phyloP scores from a whole-genome alignment of 2,888 invertebrate genomes.

The Agrochola lota region DNA sequence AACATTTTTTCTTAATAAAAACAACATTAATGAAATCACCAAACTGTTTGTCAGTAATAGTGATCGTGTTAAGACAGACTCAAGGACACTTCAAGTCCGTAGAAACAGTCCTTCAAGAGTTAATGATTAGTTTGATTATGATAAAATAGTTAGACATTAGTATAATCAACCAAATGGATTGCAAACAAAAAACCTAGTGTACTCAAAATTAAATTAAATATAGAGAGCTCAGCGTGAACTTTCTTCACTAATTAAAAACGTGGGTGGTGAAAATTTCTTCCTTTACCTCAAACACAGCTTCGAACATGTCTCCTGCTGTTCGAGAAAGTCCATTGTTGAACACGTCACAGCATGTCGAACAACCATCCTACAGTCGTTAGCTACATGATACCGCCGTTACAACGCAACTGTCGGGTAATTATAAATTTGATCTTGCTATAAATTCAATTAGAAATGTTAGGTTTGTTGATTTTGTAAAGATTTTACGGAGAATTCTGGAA shows the following conservation, averaged over 20 bases:
- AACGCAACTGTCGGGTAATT: slow-evolving; percentile 51
- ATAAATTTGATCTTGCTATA: slow-evolving; percentile 51
- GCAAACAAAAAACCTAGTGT: slow-evolving; percentile 6
- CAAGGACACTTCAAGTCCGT: background rate
- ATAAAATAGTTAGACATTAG: background rate
- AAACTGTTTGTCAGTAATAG: background rate
- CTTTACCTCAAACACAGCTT: slow-evolving; percentile 28
- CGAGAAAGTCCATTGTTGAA: slow-evolving; percentile 53
- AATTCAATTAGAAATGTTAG: slow-evolving; percentile 20
- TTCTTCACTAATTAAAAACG: slow-evolving; percentile 60
- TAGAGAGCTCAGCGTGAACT: slow-evolving; percentile 50
- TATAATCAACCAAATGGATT: slow-evolving; percentile 26
- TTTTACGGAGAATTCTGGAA: background rate
- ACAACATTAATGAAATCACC: background rate
- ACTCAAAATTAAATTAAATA: slow-evolving; percentile 21
- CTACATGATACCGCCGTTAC: slow-evolving; percentile 25
- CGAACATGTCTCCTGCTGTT: slow-evolving; percentile 55
- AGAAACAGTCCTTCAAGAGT: background rate
- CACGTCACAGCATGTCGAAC: slow-evolving; percentile 54
- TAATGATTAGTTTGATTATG: too few relatives aligned
- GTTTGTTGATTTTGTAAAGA: slow-evolving; percentile 16
- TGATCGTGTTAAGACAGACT: background rate
- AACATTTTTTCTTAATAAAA: background rate
- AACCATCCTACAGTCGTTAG: slow-evolving; percentile 23
- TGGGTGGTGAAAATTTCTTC: slow-evolving; percentile 57